phyloP scores from a whole-genome alignment of 2,888 invertebrate species.

The Toxonevra muliebris region DNA sequence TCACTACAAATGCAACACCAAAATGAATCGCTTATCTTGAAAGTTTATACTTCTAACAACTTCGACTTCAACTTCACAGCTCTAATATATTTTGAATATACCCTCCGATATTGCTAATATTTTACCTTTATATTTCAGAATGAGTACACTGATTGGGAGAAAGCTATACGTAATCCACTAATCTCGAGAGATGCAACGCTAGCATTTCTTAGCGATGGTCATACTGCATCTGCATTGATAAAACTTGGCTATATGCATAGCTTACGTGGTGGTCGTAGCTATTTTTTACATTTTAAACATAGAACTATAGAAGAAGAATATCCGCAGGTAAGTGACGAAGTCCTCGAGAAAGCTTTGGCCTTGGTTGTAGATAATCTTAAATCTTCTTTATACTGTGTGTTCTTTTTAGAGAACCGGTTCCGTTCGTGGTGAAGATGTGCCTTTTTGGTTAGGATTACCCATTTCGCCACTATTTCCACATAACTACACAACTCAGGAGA shows the following conservation, averaged over 20 bases:
- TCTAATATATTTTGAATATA: no score
- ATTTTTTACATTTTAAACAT: conserved; percentile 89
- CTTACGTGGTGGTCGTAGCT: conserved; percentile 80
- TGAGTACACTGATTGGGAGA: conserved; percentile 97
- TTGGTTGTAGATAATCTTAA: not conserved
- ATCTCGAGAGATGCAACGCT: conserved; percentile 86
- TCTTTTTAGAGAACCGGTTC: conserved; percentile 77
- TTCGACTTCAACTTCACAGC: no score
- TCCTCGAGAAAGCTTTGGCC: not conserved
- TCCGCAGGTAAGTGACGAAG: conserved; percentile 70
- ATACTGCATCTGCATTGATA: conserved; percentile 86
- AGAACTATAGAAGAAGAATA: conserved; percentile 84
- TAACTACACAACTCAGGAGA: conserved; percentile 83
- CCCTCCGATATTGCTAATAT: not conserved
- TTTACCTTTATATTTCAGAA: conserved; percentile 68
- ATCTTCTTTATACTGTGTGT: not conserved
- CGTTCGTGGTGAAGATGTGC: conserved; percentile 86
- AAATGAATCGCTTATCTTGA: no score
- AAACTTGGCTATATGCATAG: conserved; percentile 83
- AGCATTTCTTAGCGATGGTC: conserved; percentile 90
- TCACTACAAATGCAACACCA: no score
- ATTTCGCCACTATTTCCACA: conserved; percentile 74
- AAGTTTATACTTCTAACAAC: no score
- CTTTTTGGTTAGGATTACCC: conserved; percentile 85
- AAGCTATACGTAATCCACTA: conserved; percentile 84